These are phyloP conservation scores for Rhodeus uyekii DNA, from an alignment of 2,797 vertebrate species.

Conservation along the genomic window DNA sequence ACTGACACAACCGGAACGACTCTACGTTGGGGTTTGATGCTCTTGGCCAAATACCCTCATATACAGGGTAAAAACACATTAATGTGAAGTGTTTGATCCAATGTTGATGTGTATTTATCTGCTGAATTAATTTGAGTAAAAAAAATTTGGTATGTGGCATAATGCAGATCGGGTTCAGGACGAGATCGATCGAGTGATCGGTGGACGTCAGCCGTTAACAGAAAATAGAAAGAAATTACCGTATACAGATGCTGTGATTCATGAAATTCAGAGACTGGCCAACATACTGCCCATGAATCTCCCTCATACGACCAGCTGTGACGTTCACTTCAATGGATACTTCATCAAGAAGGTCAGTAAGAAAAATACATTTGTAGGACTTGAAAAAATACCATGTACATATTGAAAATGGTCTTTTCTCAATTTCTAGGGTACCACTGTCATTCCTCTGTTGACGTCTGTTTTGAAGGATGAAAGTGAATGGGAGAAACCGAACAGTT, in stretches of 20 bases:
- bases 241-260: not conserved
- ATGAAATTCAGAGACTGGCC: conserved; percentile 43
- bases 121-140: too few relatives aligned
- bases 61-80: conserved; percentile 65
- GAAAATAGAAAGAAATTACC: conserved; percentile 55
- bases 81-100: not conserved
- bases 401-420: too few relatives aligned
- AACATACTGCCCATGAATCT: conserved; percentile 29
- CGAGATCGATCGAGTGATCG: conserved; percentile 55
- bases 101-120: not conserved
- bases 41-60: conserved; percentile 73
- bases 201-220: conserved; percentile 32
- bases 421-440: too few relatives aligned
- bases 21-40: conserved; percentile 66
- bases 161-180: conserved; percentile 49
- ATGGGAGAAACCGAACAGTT: too few relatives aligned
- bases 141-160: not conserved
- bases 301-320: conserved; percentile 33
- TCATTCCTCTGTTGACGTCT: too few relatives aligned
- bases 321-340: conserved; percentile 65
- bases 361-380: too few relatives aligned
- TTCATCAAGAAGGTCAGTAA: conserved; percentile 64
- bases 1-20: conserved; percentile 73
- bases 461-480: too few relatives aligned
- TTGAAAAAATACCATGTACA: too few relatives aligned